phyloP scores from a whole-genome alignment of 2,888 invertebrate species.

The Synanthedon andrenaeformis region DNA sequence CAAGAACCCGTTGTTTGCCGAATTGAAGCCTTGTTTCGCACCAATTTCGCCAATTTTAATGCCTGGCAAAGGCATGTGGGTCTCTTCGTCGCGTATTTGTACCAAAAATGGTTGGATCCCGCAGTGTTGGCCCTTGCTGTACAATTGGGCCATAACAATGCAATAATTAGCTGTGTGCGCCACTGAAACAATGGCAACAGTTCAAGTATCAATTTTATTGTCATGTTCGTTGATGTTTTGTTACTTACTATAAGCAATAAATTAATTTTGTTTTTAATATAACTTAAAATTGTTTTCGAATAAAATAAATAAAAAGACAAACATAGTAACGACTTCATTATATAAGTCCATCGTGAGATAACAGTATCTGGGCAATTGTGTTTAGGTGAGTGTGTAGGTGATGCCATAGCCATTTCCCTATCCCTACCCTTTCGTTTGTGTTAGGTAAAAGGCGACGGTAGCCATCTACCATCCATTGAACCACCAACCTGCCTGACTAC shows the following conservation, averaged over 20 bases:
- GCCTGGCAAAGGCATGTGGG: slow-evolving; percentile 86
- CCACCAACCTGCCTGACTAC: too few relatives aligned
- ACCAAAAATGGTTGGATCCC: slow-evolving; percentile 95
- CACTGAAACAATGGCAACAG: slow-evolving; percentile 70
- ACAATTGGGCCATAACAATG: slow-evolving; percentile 91
- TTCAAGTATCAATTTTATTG: not conserved
- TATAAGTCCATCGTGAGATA: too few relatives aligned
- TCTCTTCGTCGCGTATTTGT: slow-evolving; percentile 89
- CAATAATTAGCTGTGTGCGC: slow-evolving; percentile 93
- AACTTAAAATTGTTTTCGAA: too few relatives aligned
- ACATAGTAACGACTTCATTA: too few relatives aligned
- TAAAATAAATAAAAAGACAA: too few relatives aligned
- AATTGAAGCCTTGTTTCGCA: slow-evolving; percentile 89
- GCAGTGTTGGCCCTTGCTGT: slow-evolving; percentile 80
- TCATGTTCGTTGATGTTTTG: not conserved
- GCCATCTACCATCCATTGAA: too few relatives aligned
- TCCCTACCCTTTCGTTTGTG: too few relatives aligned
- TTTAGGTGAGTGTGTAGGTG: too few relatives aligned
- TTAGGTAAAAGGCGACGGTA: too few relatives aligned
- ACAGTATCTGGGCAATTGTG: too few relatives aligned
- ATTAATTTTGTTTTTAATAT: too few relatives aligned
- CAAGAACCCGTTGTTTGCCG: slow-evolving; percentile 92
- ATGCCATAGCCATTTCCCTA: too few relatives aligned
- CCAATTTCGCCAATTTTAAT: slow-evolving; percentile 95
- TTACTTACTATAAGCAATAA: not conserved